These are phyloP conservation scores for Meteorus colon DNA, from an alignment of 2,888 invertebrate genomes.

Conservation along the genomic window DNA sequence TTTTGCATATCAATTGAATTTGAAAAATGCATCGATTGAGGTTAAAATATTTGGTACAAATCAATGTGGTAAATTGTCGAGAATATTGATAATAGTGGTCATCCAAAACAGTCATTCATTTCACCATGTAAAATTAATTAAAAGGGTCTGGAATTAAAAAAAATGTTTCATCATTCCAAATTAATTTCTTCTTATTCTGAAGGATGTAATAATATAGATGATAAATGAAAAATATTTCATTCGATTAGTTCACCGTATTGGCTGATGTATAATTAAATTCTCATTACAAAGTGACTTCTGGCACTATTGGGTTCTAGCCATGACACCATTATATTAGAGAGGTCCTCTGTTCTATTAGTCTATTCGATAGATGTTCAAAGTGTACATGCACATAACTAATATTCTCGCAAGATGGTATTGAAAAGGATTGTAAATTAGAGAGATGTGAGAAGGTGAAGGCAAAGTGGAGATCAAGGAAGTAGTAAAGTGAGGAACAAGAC, in stretches of 20 bases:
- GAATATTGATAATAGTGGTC: too few relatives aligned
- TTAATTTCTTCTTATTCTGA: too few relatives aligned
- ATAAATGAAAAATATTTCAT: not conserved
- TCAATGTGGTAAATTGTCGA: too few relatives aligned
- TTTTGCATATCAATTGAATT: too few relatives aligned
- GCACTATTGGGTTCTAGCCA: not conserved
- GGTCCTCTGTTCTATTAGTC: not conserved
- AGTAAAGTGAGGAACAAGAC: constrained; percentile 46
- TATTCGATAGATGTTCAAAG: constrained; percentile 13
- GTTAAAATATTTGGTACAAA: too few relatives aligned
- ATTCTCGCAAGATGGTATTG: constrained; percentile 5
- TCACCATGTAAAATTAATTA: too few relatives aligned
- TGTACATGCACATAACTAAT: not conserved
- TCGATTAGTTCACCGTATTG: not conserved
- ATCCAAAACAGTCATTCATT: too few relatives aligned
- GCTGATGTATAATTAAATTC: constrained; percentile 9
- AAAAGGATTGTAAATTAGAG: constrained; percentile 24
- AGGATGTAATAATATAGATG: not conserved
- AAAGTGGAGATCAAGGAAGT: not conserved
- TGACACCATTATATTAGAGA: not conserved
- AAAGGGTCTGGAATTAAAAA: too few relatives aligned
- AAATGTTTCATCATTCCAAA: too few relatives aligned
- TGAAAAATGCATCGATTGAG: too few relatives aligned
- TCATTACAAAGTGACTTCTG: constrained; percentile 3
- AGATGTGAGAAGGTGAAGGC: constrained; percentile 14